These are phyloP conservation scores for Bellardia pandia DNA, from an alignment of 2,888 invertebrate species.

Conservation along the genomic window DNA sequence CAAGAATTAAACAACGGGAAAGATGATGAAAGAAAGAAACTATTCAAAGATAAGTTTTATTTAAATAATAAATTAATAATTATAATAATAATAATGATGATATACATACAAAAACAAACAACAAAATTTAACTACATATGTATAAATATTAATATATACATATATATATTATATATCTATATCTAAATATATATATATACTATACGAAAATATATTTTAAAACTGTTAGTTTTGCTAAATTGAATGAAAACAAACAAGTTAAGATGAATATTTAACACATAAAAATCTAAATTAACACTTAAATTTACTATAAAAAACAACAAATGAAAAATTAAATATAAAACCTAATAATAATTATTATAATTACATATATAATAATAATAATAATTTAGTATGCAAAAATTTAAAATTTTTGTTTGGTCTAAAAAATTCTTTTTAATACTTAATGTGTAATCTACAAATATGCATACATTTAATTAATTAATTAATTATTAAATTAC, in stretches of 20 bases:
- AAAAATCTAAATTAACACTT: conserved; percentile 43
- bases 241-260: conserved; percentile 22
- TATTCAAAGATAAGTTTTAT: conserved; percentile 72
- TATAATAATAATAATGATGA: background rate
- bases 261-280: conserved; percentile 29
- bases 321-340: conserved; percentile 29
- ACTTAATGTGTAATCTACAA: conserved; percentile 60
- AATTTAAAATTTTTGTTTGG: conserved; percentile 72
- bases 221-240: conserved; percentile 63
- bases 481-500: conserved; percentile 35
- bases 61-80: conserved; percentile 32
- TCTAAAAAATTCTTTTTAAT: conserved; percentile 62
- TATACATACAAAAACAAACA: conserved; percentile 7
- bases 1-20: conserved; percentile 1
- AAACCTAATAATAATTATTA: conserved; percentile 41
- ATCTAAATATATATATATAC: conserved; percentile 24
- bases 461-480: conserved; percentile 53
- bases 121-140: conserved; percentile 38
- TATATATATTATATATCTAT: conserved; percentile 11
- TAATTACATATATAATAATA: conserved; percentile 28
- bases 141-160: conserved; percentile 37
- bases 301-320: conserved; percentile 43
- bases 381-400: conserved; percentile 68
- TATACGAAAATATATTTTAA: conserved; percentile 42
- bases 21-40: conserved; percentile 41